Conservation (phyloP, 2,113 vertebrate species). For the Hassar affinis region DNA sequence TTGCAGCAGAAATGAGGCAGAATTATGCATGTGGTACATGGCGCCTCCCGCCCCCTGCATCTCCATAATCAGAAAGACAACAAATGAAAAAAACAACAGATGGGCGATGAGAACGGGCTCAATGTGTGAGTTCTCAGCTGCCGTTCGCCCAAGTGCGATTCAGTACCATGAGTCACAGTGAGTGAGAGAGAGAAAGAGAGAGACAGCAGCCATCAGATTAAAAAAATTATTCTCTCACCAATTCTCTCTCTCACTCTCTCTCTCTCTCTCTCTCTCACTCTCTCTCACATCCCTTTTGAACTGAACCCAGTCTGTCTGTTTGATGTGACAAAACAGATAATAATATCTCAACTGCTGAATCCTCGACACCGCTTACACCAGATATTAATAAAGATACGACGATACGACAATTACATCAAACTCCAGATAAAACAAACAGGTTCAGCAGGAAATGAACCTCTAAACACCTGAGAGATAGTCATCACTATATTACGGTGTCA, state of each 20-base stretch:
- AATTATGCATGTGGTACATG: slow-evolving; percentile 41
- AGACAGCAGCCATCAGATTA: slow-evolving; percentile 12
- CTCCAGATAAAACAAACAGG: slow-evolving; percentile 40
- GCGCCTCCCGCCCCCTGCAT: slow-evolving; percentile 25
- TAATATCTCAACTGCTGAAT: slow-evolving; percentile 40
- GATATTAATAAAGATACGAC: slow-evolving; percentile 50
- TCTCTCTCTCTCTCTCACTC: slow-evolving; percentile 13
- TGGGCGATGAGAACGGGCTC: slow-evolving; percentile 52
- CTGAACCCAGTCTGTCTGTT: slow-evolving; percentile 42
- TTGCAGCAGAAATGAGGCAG: slow-evolving; percentile 30
- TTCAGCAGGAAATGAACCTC: slow-evolving; percentile 42
- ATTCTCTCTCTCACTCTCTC: slow-evolving; percentile 10
- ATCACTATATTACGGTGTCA: slow-evolving; percentile 40
- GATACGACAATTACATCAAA: slow-evolving; percentile 41
- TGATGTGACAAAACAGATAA: slow-evolving; percentile 42
- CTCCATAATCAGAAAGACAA: slow-evolving; percentile 53
- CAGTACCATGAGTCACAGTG: slow-evolving; percentile 42
- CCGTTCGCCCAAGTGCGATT: slow-evolving; percentile 52
- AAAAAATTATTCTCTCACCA: slow-evolving; percentile 8
- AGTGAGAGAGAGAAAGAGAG: slow-evolving; percentile 29
- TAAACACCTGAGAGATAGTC: slow-evolving; percentile 37
- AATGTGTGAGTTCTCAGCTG: slow-evolving; percentile 55
- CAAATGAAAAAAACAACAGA: slow-evolving; percentile 59
- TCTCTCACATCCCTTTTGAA: slow-evolving; percentile 20
- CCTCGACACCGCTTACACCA: slow-evolving; percentile 34